phyloP scores from a whole-genome alignment of 2,888 invertebrate genomes.

The Chironomus riparius region DNA sequence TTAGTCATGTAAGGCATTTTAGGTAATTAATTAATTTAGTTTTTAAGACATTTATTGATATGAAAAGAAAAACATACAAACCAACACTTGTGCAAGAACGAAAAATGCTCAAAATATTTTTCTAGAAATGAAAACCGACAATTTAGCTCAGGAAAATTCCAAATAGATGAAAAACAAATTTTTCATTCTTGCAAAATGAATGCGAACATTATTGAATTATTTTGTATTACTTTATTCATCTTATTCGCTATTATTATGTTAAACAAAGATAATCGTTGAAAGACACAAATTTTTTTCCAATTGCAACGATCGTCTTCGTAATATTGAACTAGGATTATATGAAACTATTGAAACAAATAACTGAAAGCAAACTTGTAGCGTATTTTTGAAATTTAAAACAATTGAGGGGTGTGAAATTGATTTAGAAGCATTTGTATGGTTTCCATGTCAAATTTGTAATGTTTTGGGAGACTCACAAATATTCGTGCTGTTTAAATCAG shows the following conservation, averaged over 20 bases:
- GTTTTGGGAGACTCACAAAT: no score
- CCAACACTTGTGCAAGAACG: slow-evolving; percentile 23
- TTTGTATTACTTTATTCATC: neutral
- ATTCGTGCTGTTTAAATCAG: no score
- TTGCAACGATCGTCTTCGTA: neutral
- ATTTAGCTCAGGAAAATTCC: slow-evolving; percentile 26
- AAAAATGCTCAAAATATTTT: slow-evolving; percentile 23
- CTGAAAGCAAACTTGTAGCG: neutral
- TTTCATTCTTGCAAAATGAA: slow-evolving; percentile 27
- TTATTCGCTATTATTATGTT: neutral
- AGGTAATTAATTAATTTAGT: neutral
- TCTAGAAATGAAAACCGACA: slow-evolving; percentile 8
- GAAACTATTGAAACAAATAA: neutral
- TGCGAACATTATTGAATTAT: neutral
- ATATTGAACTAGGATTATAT: neutral
- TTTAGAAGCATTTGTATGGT: no score
- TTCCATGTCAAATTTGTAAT: no score
- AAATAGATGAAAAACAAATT: slow-evolving; percentile 13
- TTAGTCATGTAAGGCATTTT: neutral
- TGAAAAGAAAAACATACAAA: neutral
- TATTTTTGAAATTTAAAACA: no score
- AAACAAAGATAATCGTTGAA: neutral
- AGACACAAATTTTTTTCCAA: neutral
- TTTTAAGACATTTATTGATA: no score
- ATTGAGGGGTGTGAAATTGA: no score